Conservation (phyloP, 2,797 vertebrate genomes). For the Pampus argenteus region DNA sequence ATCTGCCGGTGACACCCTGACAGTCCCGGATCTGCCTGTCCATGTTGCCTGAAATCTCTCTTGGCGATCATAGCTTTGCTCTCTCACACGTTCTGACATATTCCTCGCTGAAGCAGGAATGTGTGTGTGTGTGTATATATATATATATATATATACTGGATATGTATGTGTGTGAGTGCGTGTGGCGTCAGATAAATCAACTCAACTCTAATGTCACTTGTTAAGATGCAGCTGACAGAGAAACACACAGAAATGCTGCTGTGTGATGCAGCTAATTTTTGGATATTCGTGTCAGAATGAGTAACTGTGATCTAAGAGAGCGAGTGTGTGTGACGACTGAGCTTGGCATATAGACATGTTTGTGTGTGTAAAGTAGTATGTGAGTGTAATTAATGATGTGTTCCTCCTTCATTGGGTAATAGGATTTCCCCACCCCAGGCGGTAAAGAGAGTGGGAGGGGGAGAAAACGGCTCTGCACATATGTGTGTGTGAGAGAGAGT, state of each 20-base stretch:
- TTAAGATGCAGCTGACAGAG: slow-evolving; percentile 53
- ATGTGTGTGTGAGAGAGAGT: slow-evolving; percentile 49
- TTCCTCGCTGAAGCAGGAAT: slow-evolving; percentile 30
- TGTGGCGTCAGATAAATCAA: slow-evolving; percentile 54
- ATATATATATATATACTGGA: background rate
- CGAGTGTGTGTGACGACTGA: slow-evolving; percentile 52
- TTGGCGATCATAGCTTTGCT: slow-evolving; percentile 64
- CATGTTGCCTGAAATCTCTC: slow-evolving; percentile 75
- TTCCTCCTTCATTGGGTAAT: slow-evolving; percentile 88
- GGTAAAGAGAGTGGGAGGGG: slow-evolving; percentile 65
- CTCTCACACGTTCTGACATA: slow-evolving; percentile 50
- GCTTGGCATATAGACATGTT: slow-evolving; percentile 66
- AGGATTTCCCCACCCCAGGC: slow-evolving; percentile 93
- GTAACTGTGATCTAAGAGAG: slow-evolving; percentile 18
- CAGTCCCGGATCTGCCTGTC: slow-evolving; percentile 74
- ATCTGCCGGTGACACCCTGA: slow-evolving; percentile 70
- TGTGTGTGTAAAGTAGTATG: slow-evolving; percentile 75
- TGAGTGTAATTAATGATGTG: slow-evolving; percentile 93
- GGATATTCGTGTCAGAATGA: slow-evolving; percentile 30
- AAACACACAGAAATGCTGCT: slow-evolving; percentile 45
- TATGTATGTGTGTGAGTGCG: background rate
- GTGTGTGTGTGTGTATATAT: slow-evolving; percentile 13
- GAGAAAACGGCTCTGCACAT: slow-evolving; percentile 32
- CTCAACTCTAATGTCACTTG: slow-evolving; percentile 59
- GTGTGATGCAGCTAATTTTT: slow-evolving; percentile 42